Conservation (phyloP, 2,888 invertebrate species). For the Petrolisthes manimaculis region DNA sequence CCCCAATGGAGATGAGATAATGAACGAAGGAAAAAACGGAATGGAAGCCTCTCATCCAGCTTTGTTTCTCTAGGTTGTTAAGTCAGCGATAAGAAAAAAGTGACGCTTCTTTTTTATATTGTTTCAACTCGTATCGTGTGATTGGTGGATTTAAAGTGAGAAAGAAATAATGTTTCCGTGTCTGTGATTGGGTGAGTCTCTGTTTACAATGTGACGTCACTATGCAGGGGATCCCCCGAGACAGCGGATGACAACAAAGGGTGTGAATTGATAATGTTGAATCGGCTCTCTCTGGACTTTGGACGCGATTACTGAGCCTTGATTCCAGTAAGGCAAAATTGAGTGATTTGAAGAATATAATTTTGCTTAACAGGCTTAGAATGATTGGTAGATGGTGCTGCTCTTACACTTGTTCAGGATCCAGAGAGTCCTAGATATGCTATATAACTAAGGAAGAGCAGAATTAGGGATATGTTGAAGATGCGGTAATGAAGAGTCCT, state of each 20-base stretch:
- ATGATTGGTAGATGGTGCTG: slow-evolving; percentile 34
- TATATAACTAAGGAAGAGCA: too few species aligned
- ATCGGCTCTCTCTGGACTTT: slow-evolving; percentile 41
- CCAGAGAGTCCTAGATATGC: too few species aligned
- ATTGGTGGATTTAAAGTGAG: background rate
- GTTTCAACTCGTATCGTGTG: background rate
- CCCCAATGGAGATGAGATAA: slow-evolving; percentile 35
- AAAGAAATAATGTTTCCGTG: background rate
- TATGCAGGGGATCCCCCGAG: background rate
- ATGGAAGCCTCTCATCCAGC: slow-evolving; percentile 23
- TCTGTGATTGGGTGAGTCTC: slow-evolving; percentile 26
- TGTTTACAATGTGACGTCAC: slow-evolving; percentile 26
- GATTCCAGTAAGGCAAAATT: slow-evolving; percentile 33
- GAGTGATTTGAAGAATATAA: slow-evolving; percentile 42
- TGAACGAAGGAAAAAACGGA: slow-evolving; percentile 19
- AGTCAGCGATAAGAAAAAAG: slow-evolving; percentile 30
- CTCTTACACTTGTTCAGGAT: too few species aligned
- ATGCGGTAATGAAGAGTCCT: too few species aligned
- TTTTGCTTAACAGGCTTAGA: slow-evolving; percentile 45
- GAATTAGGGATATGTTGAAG: too few species aligned
- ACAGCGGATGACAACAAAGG: slow-evolving; percentile 20
- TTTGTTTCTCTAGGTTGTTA: slow-evolving; percentile 28
- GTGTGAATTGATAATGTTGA: slow-evolving; percentile 42
- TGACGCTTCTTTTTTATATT: background rate
- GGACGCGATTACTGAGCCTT: slow-evolving; percentile 38